Evolutionary conservation across 92 coral and sea anemone genomes (phyloP).

Genomic region (Micromussa lordhowensis): DNA sequence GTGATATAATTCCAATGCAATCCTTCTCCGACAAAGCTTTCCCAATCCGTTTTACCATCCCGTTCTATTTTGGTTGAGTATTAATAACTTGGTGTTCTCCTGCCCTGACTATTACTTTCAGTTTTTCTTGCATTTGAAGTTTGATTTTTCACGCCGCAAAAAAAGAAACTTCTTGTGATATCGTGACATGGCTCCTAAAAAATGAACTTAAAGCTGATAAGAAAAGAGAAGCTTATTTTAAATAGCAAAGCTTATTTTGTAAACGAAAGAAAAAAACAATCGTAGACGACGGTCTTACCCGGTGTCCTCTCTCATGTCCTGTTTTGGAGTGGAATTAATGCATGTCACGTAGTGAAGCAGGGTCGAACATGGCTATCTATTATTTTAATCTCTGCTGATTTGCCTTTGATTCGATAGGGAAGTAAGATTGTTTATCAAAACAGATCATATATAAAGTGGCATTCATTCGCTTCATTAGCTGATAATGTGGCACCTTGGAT

Average conservation of each 20-base stretch:
- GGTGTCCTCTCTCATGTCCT: background rate
- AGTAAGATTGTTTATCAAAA: slow-evolving; percentile 21
- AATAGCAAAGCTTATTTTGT: background rate
- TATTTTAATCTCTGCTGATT: slow-evolving; percentile 1
- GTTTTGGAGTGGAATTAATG: slow-evolving; percentile 9
- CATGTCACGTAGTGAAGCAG: slow-evolving; percentile 30
- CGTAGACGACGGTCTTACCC: background rate
- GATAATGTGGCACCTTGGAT: slow-evolving; percentile 12
- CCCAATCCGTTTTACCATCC: background rate
- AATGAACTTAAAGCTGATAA: background rate
- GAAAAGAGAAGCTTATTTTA: background rate
- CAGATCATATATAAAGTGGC: slow-evolving; percentile 11
- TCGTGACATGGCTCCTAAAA: background rate
- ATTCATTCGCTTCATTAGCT: slow-evolving; percentile 3
- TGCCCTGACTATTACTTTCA: background rate
- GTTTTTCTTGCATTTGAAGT: background rate
- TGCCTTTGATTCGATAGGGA: background rate
- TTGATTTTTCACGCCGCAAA: background rate
- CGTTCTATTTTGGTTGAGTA: background rate
- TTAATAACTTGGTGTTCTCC: background rate
- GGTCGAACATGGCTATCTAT: background rate
- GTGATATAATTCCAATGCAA: background rate
- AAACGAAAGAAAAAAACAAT: background rate
- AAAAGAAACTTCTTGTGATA: background rate
- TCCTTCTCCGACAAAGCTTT: background rate